Conservation (phyloP, 2,888 invertebrate genomes). For the Nephrotoma flavescens region DNA sequence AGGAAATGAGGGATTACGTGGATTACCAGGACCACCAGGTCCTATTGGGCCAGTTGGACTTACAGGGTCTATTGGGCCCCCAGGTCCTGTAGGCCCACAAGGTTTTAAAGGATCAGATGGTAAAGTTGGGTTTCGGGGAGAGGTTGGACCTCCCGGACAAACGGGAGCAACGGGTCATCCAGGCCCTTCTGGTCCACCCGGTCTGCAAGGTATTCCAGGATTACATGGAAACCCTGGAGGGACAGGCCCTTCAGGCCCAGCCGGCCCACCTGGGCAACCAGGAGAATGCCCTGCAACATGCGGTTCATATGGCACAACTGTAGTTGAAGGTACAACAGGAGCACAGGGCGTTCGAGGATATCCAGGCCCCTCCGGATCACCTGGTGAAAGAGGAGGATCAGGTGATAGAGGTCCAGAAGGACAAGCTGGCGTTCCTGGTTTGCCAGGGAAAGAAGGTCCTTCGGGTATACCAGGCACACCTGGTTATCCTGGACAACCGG, state of each 20-base stretch:
- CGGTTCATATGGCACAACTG: constrained; percentile 54
- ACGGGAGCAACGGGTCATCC: constrained; percentile 24
- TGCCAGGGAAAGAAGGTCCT: constrained; percentile 53
- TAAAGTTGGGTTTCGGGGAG: constrained; percentile 45
- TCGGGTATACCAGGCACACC: constrained; percentile 22
- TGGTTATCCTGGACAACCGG: constrained; percentile 48
- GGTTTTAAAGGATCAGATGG: constrained; percentile 30
- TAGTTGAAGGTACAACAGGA: constrained; percentile 67
- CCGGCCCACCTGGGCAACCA: constrained; percentile 42
- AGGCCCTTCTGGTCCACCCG: constrained; percentile 20
- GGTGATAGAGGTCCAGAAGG: constrained; percentile 55
- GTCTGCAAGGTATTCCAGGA: constrained; percentile 28
- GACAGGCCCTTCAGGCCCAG: constrained; percentile 39
- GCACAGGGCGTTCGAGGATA: constrained; percentile 44
- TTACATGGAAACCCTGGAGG: constrained; percentile 38
- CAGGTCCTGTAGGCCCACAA: constrained; percentile 1
- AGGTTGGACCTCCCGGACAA: constrained; percentile 41
- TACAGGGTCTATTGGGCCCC: constrained; percentile 8
- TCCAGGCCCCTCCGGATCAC: constrained; percentile 32
- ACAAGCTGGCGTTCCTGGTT: constrained; percentile 59
- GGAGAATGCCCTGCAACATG: constrained; percentile 49
- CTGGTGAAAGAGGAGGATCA: constrained; percentile 27
- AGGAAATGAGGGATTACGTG: constrained; percentile 42
- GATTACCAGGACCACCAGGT: constrained; percentile 22
- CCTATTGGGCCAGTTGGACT: constrained; percentile 9